phyloP scores from a whole-genome alignment of 2,113 vertebrate species.

The Centrocercus urophasianus region DNA sequence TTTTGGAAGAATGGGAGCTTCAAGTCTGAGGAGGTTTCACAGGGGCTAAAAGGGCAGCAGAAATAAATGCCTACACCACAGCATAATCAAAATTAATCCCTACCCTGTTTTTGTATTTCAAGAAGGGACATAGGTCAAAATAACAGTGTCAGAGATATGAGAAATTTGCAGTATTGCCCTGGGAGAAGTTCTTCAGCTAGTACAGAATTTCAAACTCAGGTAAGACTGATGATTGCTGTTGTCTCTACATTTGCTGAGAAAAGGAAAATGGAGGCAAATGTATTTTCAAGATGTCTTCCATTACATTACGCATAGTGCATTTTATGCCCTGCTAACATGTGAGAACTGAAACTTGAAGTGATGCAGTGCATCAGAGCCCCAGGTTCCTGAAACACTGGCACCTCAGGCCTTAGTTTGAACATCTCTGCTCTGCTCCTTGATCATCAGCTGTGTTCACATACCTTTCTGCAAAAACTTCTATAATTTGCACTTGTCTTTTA shows the following conservation, averaged over 20 bases:
- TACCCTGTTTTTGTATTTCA: background rate
- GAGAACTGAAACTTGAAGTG: background rate
- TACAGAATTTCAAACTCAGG: background rate
- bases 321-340: accelerated
- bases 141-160: background rate
- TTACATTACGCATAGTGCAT: background rate
- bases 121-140: background rate
- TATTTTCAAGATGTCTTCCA: background rate
- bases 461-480: background rate
- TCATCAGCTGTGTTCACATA: background rate
- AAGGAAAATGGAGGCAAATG: background rate
- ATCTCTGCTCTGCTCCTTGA: background rate
- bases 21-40: background rate
- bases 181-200: background rate
- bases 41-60: background rate
- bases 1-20: background rate
- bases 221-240: background rate
- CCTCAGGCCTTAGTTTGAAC: background rate
- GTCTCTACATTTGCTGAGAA: background rate
- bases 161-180: background rate
- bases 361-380: background rate
- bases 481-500: background rate
- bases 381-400: background rate
- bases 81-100: background rate
- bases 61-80: background rate